A percentile compares a stretch with the other conserved stretches of the same genome.
phyloP scores from a whole-genome alignment of 2,113 vertebrate species.

The Hymenochirus boettgeri region DNA sequence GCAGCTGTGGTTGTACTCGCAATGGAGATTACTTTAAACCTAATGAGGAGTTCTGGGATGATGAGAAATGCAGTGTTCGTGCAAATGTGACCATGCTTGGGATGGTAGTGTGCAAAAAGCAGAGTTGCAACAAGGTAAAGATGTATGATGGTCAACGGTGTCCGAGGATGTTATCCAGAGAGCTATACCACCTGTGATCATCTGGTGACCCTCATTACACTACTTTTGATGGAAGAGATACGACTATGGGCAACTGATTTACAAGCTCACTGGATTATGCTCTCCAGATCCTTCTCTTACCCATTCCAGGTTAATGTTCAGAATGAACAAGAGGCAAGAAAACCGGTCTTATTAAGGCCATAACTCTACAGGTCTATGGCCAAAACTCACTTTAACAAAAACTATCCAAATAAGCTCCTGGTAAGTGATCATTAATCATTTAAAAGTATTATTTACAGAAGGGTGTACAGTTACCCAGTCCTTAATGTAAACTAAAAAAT shows the following conservation, averaged over 20 bases:
- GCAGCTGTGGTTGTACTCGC: conserved; percentile 49
- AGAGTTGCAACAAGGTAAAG: conserved; percentile 26
- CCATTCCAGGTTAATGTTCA: conserved; percentile 64
- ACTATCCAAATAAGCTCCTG: conserved; percentile 46
- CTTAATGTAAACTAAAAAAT: too few species aligned
- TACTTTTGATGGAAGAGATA: conserved; percentile 67
- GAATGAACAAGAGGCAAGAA: conserved; percentile 64
- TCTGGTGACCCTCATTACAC: conserved; percentile 69
- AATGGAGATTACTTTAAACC: conserved; percentile 31
- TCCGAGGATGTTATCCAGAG: conserved; percentile 31
- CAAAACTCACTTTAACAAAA: conserved; percentile 55
- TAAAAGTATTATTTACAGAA: too few species aligned
- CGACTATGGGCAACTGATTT: conserved; percentile 71
- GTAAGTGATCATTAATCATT: conserved; percentile 42
- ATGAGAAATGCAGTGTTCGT: conserved; percentile 42
- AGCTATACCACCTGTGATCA: conserved; percentile 54
- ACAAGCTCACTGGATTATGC: conserved; percentile 47
- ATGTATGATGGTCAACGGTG: conserved; percentile 25
- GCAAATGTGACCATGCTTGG: conserved; percentile 46
- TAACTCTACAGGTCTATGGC: conserved; percentile 61
- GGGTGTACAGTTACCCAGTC: too few species aligned
- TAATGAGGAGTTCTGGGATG: conserved; percentile 52
- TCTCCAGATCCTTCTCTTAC: conserved; percentile 45
- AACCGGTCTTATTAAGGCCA: conserved; percentile 61
- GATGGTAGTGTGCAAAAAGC: conserved; percentile 15